phyloP scores from a whole-genome alignment of 2,113 vertebrate species.

The Pandion haliaetus region DNA sequence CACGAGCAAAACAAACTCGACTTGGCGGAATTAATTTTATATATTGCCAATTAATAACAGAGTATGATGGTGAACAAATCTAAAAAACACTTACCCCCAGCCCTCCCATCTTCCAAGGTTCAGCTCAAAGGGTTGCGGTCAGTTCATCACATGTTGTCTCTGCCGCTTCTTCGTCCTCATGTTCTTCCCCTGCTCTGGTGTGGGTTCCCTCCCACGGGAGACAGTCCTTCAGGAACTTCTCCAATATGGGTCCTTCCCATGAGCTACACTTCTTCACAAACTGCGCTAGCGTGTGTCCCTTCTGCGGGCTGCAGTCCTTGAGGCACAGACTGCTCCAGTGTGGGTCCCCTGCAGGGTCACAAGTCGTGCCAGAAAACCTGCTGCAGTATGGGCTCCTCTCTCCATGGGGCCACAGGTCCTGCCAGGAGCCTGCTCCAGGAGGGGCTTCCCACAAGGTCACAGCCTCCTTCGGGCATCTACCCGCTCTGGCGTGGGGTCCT shows the following conservation, averaged over 20 bases:
- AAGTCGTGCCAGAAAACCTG: background rate
- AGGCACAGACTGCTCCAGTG: background rate
- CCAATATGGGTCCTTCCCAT: background rate
- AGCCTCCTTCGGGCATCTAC: background rate
- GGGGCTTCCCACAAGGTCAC: fast-evolving
- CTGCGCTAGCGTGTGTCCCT: background rate
- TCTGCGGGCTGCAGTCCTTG: fast-evolving
- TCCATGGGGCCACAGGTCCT: background rate
- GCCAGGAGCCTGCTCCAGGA: background rate
- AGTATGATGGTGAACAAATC: background rate
- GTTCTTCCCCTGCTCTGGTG: background rate
- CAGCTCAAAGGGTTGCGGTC: background rate
- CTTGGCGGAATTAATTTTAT: background rate
- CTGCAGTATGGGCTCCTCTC: background rate
- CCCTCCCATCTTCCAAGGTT: background rate
- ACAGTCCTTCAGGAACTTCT: background rate
- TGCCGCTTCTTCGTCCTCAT: background rate
- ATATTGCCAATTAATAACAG: background rate
- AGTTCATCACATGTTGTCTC: background rate
- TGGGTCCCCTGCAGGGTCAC: fast-evolving
- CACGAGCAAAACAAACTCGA: background rate
- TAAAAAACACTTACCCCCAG: background rate
- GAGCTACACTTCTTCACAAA: background rate
- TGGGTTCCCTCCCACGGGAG: fast-evolving
- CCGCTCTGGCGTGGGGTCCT: fast-evolving